These are phyloP conservation scores for Labeo rohita DNA, from an alignment of 2,113 vertebrate species.

Conservation along the genomic window DNA sequence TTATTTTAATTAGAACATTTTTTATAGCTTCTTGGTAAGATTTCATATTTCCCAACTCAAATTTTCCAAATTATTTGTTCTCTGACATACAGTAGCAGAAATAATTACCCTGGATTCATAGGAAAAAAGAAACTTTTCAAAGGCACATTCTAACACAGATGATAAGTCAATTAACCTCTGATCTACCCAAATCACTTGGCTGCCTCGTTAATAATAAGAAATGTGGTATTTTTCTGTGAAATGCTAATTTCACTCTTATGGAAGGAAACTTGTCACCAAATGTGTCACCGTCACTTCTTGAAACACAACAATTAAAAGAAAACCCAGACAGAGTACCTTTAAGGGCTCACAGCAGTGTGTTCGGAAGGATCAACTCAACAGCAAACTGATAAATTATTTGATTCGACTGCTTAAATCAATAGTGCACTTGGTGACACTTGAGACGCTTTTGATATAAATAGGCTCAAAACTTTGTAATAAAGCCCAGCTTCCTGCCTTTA, in stretches of 20 bases:
- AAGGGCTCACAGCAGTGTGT: not conserved
- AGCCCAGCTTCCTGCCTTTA: constrained; percentile 2
- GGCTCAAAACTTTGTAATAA: constrained; percentile 1
- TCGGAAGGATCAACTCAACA: constrained; percentile 33
- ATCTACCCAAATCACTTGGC: constrained; percentile 59
- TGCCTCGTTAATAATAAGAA: constrained; percentile 58
- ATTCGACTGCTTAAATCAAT: constrained; percentile 34
- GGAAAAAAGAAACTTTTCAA: constrained; percentile 19
- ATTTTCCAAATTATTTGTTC: not conserved
- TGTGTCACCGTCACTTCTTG: constrained; percentile 29
- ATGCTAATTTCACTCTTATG: constrained; percentile 66
- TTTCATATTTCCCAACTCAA: not conserved
- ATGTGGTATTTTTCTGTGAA: constrained; percentile 55
- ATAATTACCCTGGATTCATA: not conserved
- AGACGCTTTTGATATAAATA: not conserved
- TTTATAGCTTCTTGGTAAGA: not conserved
- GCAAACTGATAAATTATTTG: constrained; percentile 19
- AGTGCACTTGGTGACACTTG: not conserved
- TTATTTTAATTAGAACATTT: not conserved
- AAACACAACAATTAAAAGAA: not conserved
- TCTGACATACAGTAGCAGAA: not conserved
- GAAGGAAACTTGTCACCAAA: constrained; percentile 51
- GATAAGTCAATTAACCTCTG: constrained; percentile 52
- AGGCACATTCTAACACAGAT: constrained; percentile 12
- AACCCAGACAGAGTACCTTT: not conserved